Conservation (phyloP, 2,797 vertebrate species). For the Enteromius fasciolatus region DNA sequence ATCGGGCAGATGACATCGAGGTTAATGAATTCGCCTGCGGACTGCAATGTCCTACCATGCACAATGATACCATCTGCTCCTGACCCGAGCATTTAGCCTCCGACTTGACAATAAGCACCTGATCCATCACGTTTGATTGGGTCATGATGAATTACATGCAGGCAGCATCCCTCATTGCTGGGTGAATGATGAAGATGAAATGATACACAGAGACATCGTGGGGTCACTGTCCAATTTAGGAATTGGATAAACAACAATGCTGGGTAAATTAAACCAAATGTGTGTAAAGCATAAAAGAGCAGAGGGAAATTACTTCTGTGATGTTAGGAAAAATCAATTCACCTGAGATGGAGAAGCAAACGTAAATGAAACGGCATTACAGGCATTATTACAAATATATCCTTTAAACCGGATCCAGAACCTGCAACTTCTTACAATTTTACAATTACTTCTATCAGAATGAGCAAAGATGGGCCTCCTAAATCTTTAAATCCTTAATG, state of each 20-base stretch:
- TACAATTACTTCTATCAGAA: background rate
- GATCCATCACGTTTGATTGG: conserved; percentile 62
- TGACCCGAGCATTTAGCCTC: conserved; percentile 68
- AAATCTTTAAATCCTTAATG: background rate
- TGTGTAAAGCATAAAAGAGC: background rate
- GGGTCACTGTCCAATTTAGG: conserved; percentile 37
- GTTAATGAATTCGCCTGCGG: conserved; percentile 72
- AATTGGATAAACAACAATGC: conserved; percentile 31
- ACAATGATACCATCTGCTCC: conserved; percentile 72
- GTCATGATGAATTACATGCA: conserved; percentile 66
- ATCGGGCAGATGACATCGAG: conserved; percentile 50
- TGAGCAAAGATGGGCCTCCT: background rate
- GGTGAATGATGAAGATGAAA: conserved; percentile 31
- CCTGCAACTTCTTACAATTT: background rate
- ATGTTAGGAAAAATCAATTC: conserved; percentile 19
- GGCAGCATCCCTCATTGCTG: conserved; percentile 34
- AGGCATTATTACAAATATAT: background rate
- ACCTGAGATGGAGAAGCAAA: background rate
- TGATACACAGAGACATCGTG: conserved; percentile 5
- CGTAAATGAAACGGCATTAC: background rate
- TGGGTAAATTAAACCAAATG: conserved; percentile 33
- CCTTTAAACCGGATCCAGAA: background rate
- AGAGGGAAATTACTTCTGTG: conserved; percentile 22
- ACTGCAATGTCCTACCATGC: conserved; percentile 65
- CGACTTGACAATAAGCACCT: conserved; percentile 67